These are phyloP conservation scores for Apodemus agrarius DNA, from an alignment of 2,797 vertebrate genomes.

Conservation along the genomic window DNA sequence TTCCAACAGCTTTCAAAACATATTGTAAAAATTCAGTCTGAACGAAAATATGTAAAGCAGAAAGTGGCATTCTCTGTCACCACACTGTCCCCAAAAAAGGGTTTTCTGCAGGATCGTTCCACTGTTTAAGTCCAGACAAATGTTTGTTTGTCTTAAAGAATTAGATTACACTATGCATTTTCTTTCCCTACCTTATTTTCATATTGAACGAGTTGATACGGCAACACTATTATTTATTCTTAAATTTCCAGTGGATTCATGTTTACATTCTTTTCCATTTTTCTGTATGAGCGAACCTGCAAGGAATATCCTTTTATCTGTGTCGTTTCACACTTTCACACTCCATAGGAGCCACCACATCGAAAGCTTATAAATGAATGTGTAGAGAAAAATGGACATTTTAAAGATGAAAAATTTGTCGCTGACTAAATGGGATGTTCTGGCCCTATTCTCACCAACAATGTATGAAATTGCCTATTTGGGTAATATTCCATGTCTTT, in stretches of 20 bases:
- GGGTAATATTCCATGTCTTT: slow-evolving; percentile 15
- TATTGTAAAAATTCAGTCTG: slow-evolving; percentile 35
- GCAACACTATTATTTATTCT: not conserved
- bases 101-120: not conserved
- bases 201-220: not conserved
- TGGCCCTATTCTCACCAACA: not conserved
- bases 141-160: not conserved
- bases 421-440: not conserved
- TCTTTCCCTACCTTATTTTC: not conserved
- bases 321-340: slow-evolving; percentile 8
- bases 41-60: not conserved
- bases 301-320: not conserved
- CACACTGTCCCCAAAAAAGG: not conserved
- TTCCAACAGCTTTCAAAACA: slow-evolving; percentile 7
- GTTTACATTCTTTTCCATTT: slow-evolving; percentile 29
- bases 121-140: not conserved
- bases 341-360: not conserved
- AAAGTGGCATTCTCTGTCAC: not conserved
- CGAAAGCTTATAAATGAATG: slow-evolving; percentile 15
- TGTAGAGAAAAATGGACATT: not conserved
- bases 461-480: slow-evolving; percentile 33
- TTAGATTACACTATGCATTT: not conserved
- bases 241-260: not conserved
- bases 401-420: not conserved
- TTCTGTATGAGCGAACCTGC: not conserved